A percentile compares a stretch with the other conserved stretches of the same genome.
These are phyloP conservation scores for Andinoacara biseriatus DNA, from an alignment of 2,113 vertebrate species.

Conservation along the genomic window DNA sequence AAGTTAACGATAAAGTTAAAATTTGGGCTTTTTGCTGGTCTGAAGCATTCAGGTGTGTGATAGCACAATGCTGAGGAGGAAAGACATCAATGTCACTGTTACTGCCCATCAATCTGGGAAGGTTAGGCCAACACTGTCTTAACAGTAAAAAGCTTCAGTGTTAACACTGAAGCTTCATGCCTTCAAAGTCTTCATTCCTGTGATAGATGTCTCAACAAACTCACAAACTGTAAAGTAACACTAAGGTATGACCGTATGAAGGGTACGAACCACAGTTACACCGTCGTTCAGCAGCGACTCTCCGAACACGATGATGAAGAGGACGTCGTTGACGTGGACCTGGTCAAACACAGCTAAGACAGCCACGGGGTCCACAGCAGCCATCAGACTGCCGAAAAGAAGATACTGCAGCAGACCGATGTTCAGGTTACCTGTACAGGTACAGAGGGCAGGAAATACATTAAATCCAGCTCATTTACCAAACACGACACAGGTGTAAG, in stretches of 20 bases:
- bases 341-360: constrained; percentile 97
- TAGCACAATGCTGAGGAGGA: too few species aligned
- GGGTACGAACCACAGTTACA: constrained; percentile 90
- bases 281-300: constrained; percentile 97
- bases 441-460: background rate
- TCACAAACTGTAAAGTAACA: background rate
- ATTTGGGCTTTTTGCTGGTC: too few species aligned
- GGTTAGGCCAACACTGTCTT: too few species aligned
- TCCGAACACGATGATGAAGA: constrained; percentile 98
- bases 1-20: background rate
- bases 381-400: constrained; percentile 93
- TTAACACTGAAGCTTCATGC: too few species aligned
- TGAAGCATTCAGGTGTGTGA: too few species aligned
- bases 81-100: too few species aligned
- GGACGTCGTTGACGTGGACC: constrained; percentile 96
- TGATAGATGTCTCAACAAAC: background rate
- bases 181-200: background rate
- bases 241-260: too few species aligned
- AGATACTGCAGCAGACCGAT: constrained; percentile 90
- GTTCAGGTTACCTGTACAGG: constrained; percentile 80
- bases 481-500: too few species aligned
- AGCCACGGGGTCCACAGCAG: constrained; percentile 95
- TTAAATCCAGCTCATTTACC: background rate
- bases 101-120: too few species aligned
- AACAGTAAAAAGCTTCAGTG: too few species aligned